Percentiles rank a stretch among this genome's conserved stretches.
Evolutionary conservation across 1,140 invertebrate species (phyloP).

Genomic region (Ceratoteleas bidentatus): DNA sequence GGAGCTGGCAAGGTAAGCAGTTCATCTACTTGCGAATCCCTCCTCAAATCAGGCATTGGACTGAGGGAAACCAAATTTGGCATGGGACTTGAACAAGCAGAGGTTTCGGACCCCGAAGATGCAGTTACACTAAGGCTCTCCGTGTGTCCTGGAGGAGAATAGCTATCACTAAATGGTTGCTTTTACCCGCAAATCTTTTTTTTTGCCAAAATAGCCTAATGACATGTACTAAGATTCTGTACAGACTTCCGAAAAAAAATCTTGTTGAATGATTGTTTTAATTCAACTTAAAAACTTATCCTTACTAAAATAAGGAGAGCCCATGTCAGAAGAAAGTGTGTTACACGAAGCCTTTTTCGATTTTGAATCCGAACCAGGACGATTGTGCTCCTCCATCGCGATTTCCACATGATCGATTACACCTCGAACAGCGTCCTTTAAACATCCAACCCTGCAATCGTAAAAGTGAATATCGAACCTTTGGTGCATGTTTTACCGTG

Average conservation of each 20-base stretch:
- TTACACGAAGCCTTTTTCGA: slow-evolving; percentile 71
- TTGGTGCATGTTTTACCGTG: too few relatives aligned
- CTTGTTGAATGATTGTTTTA: too few relatives aligned
- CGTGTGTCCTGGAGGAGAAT: slow-evolving; percentile 60
- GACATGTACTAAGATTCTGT: too few relatives aligned
- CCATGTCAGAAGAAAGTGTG: slow-evolving; percentile 60
- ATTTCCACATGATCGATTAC: slow-evolving; percentile 91
- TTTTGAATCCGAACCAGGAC: slow-evolving; percentile 60
- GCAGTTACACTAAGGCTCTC: slow-evolving; percentile 74
- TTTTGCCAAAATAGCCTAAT: not conserved
- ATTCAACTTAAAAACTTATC: not conserved
- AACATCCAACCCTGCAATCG: slow-evolving; percentile 86
- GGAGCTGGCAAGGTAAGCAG: slow-evolving; percentile 86
- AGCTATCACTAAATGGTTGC: slow-evolving; percentile 68
- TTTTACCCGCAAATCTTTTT: slow-evolving; percentile 64
- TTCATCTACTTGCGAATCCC: slow-evolving; percentile 84
- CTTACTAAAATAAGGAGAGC: slow-evolving; percentile 48
- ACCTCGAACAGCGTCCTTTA: slow-evolving; percentile 92
- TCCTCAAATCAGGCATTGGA: slow-evolving; percentile 85
- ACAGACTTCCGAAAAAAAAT: too few relatives aligned
- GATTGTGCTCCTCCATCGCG: slow-evolving; percentile 83
- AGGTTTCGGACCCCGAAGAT: slow-evolving; percentile 79
- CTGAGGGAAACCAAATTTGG: slow-evolving; percentile 85
- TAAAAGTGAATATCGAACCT: too few relatives aligned
- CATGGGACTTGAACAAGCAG: slow-evolving; percentile 84